Evolutionary conservation across 2,888 invertebrate species (phyloP), one percentile per base, ranked within the genome.

Genomic region (Acanthococcus lagerstroemiae): DNA sequence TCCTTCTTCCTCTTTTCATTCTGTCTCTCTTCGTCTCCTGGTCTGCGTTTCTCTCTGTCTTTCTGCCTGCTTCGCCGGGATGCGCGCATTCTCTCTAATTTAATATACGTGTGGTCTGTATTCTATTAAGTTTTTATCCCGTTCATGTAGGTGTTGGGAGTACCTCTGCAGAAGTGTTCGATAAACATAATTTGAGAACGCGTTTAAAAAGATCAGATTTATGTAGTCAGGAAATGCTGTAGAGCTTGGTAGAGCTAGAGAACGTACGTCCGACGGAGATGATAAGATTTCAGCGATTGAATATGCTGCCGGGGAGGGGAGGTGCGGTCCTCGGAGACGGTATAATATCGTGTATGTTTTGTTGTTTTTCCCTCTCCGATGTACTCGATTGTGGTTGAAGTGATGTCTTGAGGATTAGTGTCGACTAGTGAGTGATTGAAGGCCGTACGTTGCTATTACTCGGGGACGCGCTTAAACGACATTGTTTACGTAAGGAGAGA

Each of bases 21-120:
- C 5, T 19, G 4, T 25, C 26, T n/a, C 15, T 27, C 26, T n/a
- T 26, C 55, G 26, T 24, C 24, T 6, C 4, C 27, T 7, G 21
- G 55, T 4, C n/a, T 55, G 57, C 17, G 21, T 50, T 50, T 44
- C 44, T 37, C 57, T 37, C 57, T 44, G 24, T 45, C 5, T 46
- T n/a, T n/a, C n/a, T n/a, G n/a, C n/a, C n/a, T n/a, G n/a, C n/a
- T n/a, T n/a, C n/a, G n/a, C n/a, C n/a, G 26, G 26, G 26, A n/a
- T 17, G 19, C 9, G 22, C 46, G n/a, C 19, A n/a, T n/a, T 57
- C 57, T 57, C 19, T 60, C 27, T 63, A 63, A 63, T 63, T 63
- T 63, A 63, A 63, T 37, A 52, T 63, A 63, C 63, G 63, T 63
- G 63, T 63, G 63, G 63, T 63, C 63, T 63, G 52, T 22, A 22